Percentiles rank a stretch among this genome's conserved stretches.
Evolutionary conservation across 2,797 vertebrate genomes (phyloP).

Genomic region (Sandelia bainsii): DNA sequence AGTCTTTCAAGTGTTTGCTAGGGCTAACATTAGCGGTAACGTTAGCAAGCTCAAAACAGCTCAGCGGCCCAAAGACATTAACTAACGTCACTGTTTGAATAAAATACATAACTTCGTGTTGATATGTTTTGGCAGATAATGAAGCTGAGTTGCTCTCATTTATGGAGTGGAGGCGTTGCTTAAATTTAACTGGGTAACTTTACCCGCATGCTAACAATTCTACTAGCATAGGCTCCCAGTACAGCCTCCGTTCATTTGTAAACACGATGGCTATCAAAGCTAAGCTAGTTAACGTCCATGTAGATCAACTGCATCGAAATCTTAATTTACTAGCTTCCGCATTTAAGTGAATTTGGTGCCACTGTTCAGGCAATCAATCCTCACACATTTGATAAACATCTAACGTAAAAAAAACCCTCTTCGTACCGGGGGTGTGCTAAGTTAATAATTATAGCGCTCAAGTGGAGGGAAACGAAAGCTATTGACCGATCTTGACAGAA

Average conservation of each 20-base stretch:
- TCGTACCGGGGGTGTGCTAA: neutral
- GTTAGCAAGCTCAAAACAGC: conserved; percentile 40
- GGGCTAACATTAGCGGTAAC: conserved; percentile 40
- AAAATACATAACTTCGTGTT: neutral
- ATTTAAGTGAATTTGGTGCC: neutral
- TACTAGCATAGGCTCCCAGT: conserved; percentile 12
- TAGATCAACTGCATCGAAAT: conserved; percentile 5
- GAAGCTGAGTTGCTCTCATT: neutral
- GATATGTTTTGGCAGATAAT: accelerated
- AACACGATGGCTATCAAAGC: conserved; percentile 63
- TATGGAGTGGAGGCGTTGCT: no score
- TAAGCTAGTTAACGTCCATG: conserved; percentile 54
- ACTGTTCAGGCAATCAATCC: neutral
- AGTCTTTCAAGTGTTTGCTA: conserved; percentile 32
- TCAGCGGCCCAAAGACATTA: neutral
- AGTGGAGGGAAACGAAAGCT: conserved; percentile 65
- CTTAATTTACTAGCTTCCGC: no score
- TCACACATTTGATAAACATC: accelerated
- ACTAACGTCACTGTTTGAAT: neutral
- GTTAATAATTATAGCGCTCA: neutral
- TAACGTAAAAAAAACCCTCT: accelerated
- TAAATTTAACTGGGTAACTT: neutral
- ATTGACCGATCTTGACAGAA: neutral
- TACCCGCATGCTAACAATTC: conserved; percentile 26
- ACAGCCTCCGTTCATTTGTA: conserved; percentile 54